phyloP scores from a whole-genome alignment of 2,888 invertebrate genomes.

The Synanthedon formicaeformis region DNA sequence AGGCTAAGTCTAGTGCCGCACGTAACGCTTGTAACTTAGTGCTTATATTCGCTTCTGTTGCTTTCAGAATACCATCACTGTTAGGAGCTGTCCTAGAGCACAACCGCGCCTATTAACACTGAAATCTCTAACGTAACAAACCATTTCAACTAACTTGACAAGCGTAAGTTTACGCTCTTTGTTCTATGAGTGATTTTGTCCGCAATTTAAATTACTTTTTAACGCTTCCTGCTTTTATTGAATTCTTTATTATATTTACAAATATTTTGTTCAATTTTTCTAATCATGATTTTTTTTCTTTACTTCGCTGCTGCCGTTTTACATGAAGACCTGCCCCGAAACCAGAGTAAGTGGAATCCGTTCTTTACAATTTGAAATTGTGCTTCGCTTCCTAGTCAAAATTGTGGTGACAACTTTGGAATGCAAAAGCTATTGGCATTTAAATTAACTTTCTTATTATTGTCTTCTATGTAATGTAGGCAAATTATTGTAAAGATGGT shows the following conservation, averaged over 20 bases:
- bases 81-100: constrained; percentile 33
- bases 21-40: constrained; percentile 47
- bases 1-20: constrained; percentile 52
- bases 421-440: constrained; percentile 39
- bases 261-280: constrained; percentile 16
- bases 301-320: constrained; percentile 44
- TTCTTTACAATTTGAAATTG: constrained; percentile 16
- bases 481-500: neutral
- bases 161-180: too few species aligned
- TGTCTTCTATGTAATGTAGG: neutral
- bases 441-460: constrained; percentile 2
- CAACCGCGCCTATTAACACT: constrained; percentile 32
- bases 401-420: constrained; percentile 32
- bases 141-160: too few species aligned
- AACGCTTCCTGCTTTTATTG: constrained; percentile 11
- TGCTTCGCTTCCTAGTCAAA: constrained; percentile 52
- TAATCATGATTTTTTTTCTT: constrained; percentile 51
- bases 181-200: neutral
- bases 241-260: constrained; percentile 9
- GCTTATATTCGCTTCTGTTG: constrained; percentile 51
- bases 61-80: constrained; percentile 39
- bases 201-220: constrained; percentile 4
- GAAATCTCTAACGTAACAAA: constrained; percentile 29
- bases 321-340: constrained; percentile 75
- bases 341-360: constrained; percentile 72